phyloP scores from a whole-genome alignment of 2,113 vertebrate species.

The Gorsachius goisagi region DNA sequence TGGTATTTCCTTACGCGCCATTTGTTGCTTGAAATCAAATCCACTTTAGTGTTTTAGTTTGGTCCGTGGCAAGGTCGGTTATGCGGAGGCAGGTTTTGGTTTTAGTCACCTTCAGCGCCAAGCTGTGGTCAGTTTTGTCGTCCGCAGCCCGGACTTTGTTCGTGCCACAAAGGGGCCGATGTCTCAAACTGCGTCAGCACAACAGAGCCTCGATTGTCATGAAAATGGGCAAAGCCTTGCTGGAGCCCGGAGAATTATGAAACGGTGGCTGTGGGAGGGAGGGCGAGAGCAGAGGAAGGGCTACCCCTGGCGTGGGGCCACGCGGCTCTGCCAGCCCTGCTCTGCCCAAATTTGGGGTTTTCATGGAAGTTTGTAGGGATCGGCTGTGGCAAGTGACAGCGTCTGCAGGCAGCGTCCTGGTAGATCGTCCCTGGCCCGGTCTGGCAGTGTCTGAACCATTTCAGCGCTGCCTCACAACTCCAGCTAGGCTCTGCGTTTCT shows the following conservation, averaged over 20 bases:
- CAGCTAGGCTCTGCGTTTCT: accelerated
- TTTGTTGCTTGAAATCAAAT: neutral
- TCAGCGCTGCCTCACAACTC: accelerated
- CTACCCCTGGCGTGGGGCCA: neutral
- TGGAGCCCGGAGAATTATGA: neutral
- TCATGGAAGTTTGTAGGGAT: neutral
- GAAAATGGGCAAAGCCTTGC: conserved; percentile 37
- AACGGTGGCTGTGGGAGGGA: neutral
- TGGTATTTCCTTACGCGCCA: neutral
- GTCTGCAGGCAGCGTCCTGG: neutral
- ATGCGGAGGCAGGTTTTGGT: conserved; percentile 1
- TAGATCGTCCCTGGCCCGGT: neutral
- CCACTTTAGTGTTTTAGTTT: too few species aligned
- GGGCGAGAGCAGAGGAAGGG: neutral
- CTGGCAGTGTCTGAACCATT: neutral
- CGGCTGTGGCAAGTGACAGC: neutral
- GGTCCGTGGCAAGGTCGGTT: neutral
- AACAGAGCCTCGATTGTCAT: conserved; percentile 60
- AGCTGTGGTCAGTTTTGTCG: conserved; percentile 28
- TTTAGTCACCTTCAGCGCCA: neutral
- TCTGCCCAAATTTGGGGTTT: neutral
- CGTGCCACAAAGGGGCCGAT: conserved; percentile 47
- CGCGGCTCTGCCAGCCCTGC: neutral
- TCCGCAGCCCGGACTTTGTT: conserved; percentile 32
- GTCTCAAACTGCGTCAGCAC: conserved; percentile 27